Base-by-base conservation (phyloP, 1,140 invertebrate species). In the Pseudomyrmex dendroicus region DNA sequence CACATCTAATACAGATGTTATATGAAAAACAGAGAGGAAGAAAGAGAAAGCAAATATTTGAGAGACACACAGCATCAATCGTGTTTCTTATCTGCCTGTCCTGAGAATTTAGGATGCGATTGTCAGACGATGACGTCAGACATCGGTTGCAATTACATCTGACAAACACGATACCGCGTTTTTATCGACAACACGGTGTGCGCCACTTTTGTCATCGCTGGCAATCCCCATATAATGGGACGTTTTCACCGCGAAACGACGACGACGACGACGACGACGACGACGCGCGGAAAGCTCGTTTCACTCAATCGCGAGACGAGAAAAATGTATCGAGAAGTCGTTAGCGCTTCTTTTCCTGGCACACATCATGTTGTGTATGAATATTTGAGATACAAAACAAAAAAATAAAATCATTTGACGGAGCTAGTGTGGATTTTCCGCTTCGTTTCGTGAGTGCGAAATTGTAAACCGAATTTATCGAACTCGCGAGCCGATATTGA, bases 171-270 rank as follows among this genome's bases (percentile, higher is more conserved):
- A 20, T 78, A 48, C 56, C 52, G 54, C 35, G 20, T 13, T 68
- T 57, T 70, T 80, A 72, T 72, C 66, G 44, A 72, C 61, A 70
- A 17, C 35, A 22, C 54, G 25, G 44, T 17, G 82, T 15, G 73
- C 82, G 12, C 72, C 48, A 70, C 61, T 64, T 73, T 67, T 59
- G 20, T 84, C 17, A 48, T 46, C 52, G 82, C 46, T 22, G 17
- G 35, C 50, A 61, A 72, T 59, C n/a, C n/a, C 54, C 35, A 35
- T 35, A 35, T 35, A 73, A 84, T 73, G 50, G 61, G 12, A 62
- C 56, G 62, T 73, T 84, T 84, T 80, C 73, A 80, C 61, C 61
- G 67, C 48, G 25, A 2, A 64, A 35, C 35, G 35, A 7, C 35
- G 35, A 64, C 35, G 35, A 72, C 44, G 46, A 64, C 35, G 35